Evolutionary conservation across 2,113 vertebrate species (phyloP).

Genomic region (Halcyon senegalensis): DNA sequence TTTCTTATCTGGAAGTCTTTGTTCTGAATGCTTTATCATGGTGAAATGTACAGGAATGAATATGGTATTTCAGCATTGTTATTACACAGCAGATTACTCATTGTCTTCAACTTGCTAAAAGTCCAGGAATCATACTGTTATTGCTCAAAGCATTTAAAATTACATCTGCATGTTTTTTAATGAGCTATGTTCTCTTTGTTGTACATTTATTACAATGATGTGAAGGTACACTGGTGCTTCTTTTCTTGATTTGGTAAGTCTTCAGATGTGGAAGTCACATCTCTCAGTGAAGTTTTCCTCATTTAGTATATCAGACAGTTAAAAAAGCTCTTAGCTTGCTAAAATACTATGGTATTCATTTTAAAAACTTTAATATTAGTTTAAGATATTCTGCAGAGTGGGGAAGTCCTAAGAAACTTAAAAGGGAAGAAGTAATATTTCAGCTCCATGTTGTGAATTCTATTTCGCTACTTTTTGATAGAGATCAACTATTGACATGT

Average conservation of each 20-base stretch:
- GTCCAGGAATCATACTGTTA: not conserved
- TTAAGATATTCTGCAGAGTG: not conserved
- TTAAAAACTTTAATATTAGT: not conserved
- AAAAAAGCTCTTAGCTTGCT: not conserved
- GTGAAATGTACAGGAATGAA: not conserved
- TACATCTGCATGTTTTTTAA: not conserved
- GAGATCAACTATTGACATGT: not conserved
- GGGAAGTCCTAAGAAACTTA: not conserved
- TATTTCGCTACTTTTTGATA: not conserved
- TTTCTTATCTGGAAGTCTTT: slow-evolving; percentile 24
- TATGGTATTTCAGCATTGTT: not conserved
- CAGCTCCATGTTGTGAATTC: not conserved
- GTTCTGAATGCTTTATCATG: not conserved
- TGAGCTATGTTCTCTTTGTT: not conserved
- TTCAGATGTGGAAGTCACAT: not conserved
- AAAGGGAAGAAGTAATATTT: not conserved
- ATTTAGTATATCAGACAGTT: not conserved
- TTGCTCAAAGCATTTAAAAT: slow-evolving; percentile 29
- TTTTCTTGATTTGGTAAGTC: not conserved
- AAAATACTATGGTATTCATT: not conserved
- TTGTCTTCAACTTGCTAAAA: slow-evolving; percentile 8
- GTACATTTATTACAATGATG: not conserved
- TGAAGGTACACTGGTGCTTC: not conserved
- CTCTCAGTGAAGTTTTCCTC: not conserved
- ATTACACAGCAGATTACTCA: not conserved